Percentiles rank a stretch among this genome's conserved stretches.
These are phyloP conservation scores for Xiphydria camelus DNA, from an alignment of 2,888 invertebrate genomes.

Conservation along the genomic window DNA sequence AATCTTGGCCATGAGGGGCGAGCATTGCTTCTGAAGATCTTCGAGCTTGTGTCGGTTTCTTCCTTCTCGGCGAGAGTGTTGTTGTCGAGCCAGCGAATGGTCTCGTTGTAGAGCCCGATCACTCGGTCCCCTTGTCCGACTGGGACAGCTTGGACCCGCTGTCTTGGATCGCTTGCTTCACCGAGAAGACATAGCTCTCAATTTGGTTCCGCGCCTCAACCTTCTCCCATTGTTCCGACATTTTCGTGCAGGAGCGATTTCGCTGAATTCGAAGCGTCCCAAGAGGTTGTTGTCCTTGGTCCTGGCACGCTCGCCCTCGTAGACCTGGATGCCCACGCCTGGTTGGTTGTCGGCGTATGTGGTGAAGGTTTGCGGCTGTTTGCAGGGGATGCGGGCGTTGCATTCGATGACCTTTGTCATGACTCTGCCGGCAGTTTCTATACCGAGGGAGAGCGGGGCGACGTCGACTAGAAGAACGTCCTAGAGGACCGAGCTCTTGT, in stretches of 20 bases:
- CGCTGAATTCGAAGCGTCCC: conserved; percentile 95
- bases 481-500: too few relatives aligned
- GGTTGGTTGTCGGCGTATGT: conserved; percentile 98
- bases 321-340: conserved; percentile 90
- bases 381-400: conserved; percentile 96
- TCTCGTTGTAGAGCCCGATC: conserved; percentile 61
- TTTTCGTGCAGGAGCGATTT: conserved; percentile 96
- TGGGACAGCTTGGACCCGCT: conserved; percentile 65
- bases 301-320: conserved; percentile 93
- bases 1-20: conserved; percentile 39
- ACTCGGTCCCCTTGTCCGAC: conserved; percentile 62
- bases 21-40: conserved; percentile 65
- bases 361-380: conserved; percentile 95
- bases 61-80: conserved; percentile 68
- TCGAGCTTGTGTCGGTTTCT: conserved; percentile 66
- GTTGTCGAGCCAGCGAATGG: conserved; percentile 62
- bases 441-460: conserved; percentile 87
- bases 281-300: conserved; percentile 94
- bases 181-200: conserved; percentile 67
- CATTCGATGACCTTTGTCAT: conserved; percentile 98
- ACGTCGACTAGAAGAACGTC: conserved; percentile 91
- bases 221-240: conserved; percentile 57
- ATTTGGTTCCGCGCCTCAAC: conserved; percentile 60
- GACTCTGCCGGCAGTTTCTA: conserved; percentile 88
- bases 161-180: conserved; percentile 92